Evolutionary conservation across 2,888 invertebrate genomes (phyloP).

Genomic region (Diploptera punctata): DNA sequence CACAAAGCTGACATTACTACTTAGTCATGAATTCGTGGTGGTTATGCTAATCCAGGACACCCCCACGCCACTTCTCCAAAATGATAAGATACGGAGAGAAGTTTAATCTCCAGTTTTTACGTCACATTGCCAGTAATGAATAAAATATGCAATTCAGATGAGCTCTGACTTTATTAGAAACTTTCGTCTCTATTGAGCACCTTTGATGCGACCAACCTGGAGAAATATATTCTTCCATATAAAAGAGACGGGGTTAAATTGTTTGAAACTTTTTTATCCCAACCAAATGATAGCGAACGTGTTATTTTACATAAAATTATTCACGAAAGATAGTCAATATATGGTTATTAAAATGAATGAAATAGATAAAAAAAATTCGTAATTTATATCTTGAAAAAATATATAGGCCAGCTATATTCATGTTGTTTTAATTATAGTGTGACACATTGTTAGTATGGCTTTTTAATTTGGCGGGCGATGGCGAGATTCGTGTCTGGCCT

Average conservation of each 20-base stretch:
- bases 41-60: slow-evolving; percentile 10
- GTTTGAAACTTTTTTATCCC: slow-evolving; percentile 8
- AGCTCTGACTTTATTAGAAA: not conserved
- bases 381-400: no score
- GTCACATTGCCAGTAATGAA: slow-evolving; percentile 16
- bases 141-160: slow-evolving; percentile 31
- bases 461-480: no score
- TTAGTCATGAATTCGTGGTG: slow-evolving; percentile 1
- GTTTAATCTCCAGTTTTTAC: slow-evolving; percentile 14
- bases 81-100: not conserved
- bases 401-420: no score
- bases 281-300: no score
- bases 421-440: no score
- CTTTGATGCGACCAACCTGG: slow-evolving; percentile 6
- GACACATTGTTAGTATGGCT: no score
- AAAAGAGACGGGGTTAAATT: slow-evolving; percentile 1
- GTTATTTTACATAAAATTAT: no score
- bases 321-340: not conserved
- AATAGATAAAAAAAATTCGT: not conserved
- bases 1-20: not conserved
- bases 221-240: not conserved
- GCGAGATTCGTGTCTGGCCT: no score
- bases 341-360: not conserved
- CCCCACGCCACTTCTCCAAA: not conserved
- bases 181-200: not conserved